phyloP scores from a whole-genome alignment of 2,888 invertebrate species.

The Apamea anceps region DNA sequence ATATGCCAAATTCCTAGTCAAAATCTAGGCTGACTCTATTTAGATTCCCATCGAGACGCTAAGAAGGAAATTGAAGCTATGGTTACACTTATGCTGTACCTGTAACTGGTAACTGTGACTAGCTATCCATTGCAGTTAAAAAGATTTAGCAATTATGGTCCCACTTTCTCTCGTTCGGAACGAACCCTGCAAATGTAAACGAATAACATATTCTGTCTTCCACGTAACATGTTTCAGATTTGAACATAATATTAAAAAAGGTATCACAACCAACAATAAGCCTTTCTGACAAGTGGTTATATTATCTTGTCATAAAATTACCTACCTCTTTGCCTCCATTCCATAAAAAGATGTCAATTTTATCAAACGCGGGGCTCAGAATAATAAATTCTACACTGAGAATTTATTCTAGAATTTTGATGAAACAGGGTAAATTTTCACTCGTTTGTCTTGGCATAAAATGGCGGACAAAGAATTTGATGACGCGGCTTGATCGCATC shows the following conservation, averaged over 20 bases:
- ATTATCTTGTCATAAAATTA: slow-evolving; percentile 23
- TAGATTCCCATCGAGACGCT: neutral
- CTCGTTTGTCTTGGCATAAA: slow-evolving; percentile 59
- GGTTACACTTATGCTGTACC: neutral
- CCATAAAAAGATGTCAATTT: slow-evolving; percentile 44
- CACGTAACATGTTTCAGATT: slow-evolving; percentile 1
- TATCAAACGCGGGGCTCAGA: slow-evolving; percentile 34
- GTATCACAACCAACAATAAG: slow-evolving; percentile 11
- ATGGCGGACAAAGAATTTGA: slow-evolving; percentile 66
- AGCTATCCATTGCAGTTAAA: neutral
- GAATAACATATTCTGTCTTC: neutral
- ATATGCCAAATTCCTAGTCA: neutral
- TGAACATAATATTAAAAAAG: slow-evolving; percentile 6
- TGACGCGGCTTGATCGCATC: slow-evolving; percentile 53
- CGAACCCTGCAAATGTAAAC: neutral
- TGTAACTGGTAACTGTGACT: neutral
- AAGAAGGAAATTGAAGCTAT: neutral
- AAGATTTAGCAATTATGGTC: too few relatives aligned
- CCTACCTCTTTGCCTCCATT: slow-evolving; percentile 22
- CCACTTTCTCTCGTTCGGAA: neutral
- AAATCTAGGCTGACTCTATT: neutral
- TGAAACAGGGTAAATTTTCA: slow-evolving; percentile 61
- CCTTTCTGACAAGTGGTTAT: slow-evolving; percentile 4
- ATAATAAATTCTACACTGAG: slow-evolving; percentile 58
- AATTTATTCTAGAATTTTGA: slow-evolving; percentile 57